Base-by-base conservation (phyloP, 2,113 vertebrate species). In the Cynopterus brachyotis region DNA sequence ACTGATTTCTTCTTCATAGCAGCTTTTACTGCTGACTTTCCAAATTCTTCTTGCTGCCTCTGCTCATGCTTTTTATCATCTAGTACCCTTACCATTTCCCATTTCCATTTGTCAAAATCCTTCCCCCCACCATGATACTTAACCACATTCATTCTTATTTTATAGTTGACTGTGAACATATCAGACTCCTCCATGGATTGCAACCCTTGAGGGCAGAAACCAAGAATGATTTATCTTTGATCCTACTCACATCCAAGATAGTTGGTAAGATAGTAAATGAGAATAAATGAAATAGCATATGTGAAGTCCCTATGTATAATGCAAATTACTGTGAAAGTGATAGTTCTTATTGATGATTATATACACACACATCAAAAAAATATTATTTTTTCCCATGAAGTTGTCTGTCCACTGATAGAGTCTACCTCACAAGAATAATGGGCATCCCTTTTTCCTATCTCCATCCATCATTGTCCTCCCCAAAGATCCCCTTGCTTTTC, bases 221-320 rank as follows among this genome's bases (percentile, higher is more conserved):
- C 28, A 80, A 59, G 37, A 73, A 72, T 94, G 67, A 94, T 96
- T 96, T 81, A 80, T 97, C 87, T 92, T 93, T 88, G 64, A 81
- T 76, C 66, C 85, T 30, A 92, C 40, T 97, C 64, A 60, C 40
- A 94, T 87, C 75, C 62, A 90, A 93, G 16, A 84, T 81, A 83
- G 73, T 66, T 88, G 26, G 70, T 84, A 94, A 91, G 60, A 87
- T 11, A 92, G 67, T 94, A 96, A 93, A 93, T 97, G 89, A 96
- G 47, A 95, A 96, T 89, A 96, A 96, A 97, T 95, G 80, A 95
- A 97, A 92, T 67, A 96, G 62, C 90, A 78, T 92, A 94, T 94
- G 64, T 95, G 79, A 95, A 96, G 86, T 90, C 84, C 55, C 84
- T 64, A n/a, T 66, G 66, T 84, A 89, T 91, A 69, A 76, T 94